phyloP scores from a whole-genome alignment of 2,797 vertebrate genomes.

The Labroides dimidiatus region DNA sequence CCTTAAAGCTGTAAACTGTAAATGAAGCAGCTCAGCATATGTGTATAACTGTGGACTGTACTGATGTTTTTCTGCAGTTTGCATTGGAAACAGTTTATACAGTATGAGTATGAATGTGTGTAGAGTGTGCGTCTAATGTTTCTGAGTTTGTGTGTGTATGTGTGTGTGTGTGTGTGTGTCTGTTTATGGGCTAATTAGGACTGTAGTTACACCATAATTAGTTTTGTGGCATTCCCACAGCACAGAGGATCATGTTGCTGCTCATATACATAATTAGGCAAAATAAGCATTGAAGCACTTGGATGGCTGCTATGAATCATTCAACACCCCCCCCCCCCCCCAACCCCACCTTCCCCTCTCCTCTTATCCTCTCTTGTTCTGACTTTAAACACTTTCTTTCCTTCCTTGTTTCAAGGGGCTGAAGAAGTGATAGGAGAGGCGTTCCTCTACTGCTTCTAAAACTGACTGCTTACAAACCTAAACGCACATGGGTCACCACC shows the following conservation, averaged over 20 bases:
- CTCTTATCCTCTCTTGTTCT: constrained; percentile 45
- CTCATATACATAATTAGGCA: constrained; percentile 79
- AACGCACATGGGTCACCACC: constrained; percentile 23
- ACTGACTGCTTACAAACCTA: not conserved
- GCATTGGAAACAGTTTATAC: constrained; percentile 57
- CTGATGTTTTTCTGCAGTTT: constrained; percentile 61
- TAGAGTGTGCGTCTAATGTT: constrained; percentile 16
- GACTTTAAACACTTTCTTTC: constrained; percentile 7
- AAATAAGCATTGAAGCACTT: constrained; percentile 71
- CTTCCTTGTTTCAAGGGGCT: constrained; percentile 31
- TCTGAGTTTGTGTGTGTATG: constrained; percentile 21
- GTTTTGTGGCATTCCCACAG: constrained; percentile 77
- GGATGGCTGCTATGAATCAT: constrained; percentile 67
- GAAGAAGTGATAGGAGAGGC: constrained; percentile 26
- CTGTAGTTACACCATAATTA: constrained; percentile 73
- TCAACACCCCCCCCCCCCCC: constrained; percentile 39
- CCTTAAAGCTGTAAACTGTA: constrained; percentile 69
- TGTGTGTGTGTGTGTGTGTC: constrained; percentile 64
- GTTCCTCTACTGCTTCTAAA: constrained; percentile 13
- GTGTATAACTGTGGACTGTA: constrained; percentile 36
- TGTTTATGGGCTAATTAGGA: constrained; percentile 82
- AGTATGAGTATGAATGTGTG: constrained; percentile 33
- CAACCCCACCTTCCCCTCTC: constrained; percentile 11
- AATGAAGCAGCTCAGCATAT: constrained; percentile 60
- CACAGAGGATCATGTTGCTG: constrained; percentile 64